These are phyloP conservation scores for Sicus ferrugineus DNA, from an alignment of 2,888 invertebrate species.

Conservation along the genomic window DNA sequence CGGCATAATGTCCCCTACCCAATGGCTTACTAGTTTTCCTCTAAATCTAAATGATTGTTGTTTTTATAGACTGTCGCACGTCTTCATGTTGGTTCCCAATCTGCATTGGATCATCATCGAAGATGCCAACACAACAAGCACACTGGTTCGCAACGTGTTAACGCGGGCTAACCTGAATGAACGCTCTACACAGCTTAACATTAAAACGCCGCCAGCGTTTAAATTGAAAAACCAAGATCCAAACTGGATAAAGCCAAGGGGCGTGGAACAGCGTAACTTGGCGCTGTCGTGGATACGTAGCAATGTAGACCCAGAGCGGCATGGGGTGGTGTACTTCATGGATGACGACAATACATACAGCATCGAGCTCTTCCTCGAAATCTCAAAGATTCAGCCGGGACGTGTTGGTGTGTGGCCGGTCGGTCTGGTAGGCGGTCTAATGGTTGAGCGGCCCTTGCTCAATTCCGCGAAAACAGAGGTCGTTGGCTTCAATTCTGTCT, in stretches of 20 bases:
- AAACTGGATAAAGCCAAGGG: constrained; percentile 82
- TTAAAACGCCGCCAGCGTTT: constrained; percentile 74
- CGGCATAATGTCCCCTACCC: too few relatives aligned
- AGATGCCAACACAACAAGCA: constrained; percentile 72
- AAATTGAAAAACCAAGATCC: constrained; percentile 73
- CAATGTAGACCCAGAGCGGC: constrained; percentile 66
- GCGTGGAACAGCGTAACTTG: constrained; percentile 89
- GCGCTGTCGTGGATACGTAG: constrained; percentile 78
- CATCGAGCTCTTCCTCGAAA: constrained; percentile 88
- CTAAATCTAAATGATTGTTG: neutral
- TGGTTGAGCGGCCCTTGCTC: constrained; percentile 89
- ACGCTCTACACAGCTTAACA: constrained; percentile 71
- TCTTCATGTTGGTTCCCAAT: constrained; percentile 84
- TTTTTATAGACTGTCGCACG: constrained; percentile 77
- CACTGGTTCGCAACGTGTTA: constrained; percentile 77
- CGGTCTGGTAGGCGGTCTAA: constrained; percentile 92
- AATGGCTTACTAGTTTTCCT: too few relatives aligned
- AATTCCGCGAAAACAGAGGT: constrained; percentile 69
- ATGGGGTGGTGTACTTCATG: constrained; percentile 86
- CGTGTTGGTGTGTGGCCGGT: constrained; percentile 93
- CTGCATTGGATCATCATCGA: constrained; percentile 94
- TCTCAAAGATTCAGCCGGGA: constrained; percentile 75
- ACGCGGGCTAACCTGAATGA: constrained; percentile 59
- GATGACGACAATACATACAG: constrained; percentile 97
- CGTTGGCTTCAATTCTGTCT: constrained; percentile 74